Base-by-base conservation (phyloP, 2,888 invertebrate species). In the Hypena proboscidalis region DNA sequence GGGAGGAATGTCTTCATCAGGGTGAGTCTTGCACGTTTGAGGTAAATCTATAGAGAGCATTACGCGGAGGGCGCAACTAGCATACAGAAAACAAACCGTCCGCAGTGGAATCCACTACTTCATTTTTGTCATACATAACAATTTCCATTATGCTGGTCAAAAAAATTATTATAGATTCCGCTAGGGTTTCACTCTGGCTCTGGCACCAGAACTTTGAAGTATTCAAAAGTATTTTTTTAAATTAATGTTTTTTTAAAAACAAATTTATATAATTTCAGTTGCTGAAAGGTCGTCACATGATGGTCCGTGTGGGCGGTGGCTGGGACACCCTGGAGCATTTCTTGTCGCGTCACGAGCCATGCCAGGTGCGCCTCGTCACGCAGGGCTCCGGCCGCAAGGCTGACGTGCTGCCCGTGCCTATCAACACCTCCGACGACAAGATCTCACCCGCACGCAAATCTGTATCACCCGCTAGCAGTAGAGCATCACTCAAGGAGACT, bases 271-370 rank as follows among this genome's bases (percentile, higher is more conserved):
- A 8, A n/a, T 65, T 74, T 2, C 92, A 97, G 97, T 83, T 97
- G 75, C 92, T 97, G 76, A 97, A 97, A 83, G 97, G 96, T 34
- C 94, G 95, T n/a, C 97, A 97, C 92, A 97, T 97, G 94, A 97
- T 98, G 97, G 97, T 98, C 42, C 94, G 98, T 69, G 97, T 97
- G 34, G 98, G 97, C 47, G 98, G 97, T 58, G 97, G 97, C 55
- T 97, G 97, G 97, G 97, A 97, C 90, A 97, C 97, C 9, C 90
- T 98, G 80, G 97, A 97, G 83, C 97, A 97, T 91, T 97, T 97
- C 92, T 93, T 98, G 77, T 93, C 95, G 67, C 94, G 97, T 53
- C 97, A 97, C 89, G 96, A 96, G 83, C 97, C 97, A 26, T 95
- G 96, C 85, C 95, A 96, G 94, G 95, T 94, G 87, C 91, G 91